Conservation (phyloP, 2,888 invertebrate species). For the Torymus aiolomorphi region DNA sequence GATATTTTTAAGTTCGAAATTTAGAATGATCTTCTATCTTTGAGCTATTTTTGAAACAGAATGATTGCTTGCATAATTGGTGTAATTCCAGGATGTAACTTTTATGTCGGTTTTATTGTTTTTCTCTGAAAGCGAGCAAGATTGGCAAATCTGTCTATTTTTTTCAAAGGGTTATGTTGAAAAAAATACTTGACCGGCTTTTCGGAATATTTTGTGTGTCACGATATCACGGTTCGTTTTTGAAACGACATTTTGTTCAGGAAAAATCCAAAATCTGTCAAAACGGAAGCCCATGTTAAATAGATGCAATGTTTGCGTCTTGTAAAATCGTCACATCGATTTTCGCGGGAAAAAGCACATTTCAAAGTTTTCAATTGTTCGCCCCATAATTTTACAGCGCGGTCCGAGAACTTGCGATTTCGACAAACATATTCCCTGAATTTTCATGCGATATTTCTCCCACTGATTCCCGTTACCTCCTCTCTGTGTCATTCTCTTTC, state of each 20-base stretch:
- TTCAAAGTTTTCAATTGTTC: constrained; percentile 9
- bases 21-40: constrained; percentile 32
- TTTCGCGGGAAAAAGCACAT: constrained; percentile 1
- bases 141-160: constrained; percentile 2
- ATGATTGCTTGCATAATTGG: constrained; percentile 44
- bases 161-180: not conserved
- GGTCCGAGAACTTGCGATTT: constrained; percentile 19
- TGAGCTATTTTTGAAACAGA: constrained; percentile 26
- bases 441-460: constrained; percentile 26
- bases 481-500: not conserved
- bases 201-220: constrained; percentile 18
- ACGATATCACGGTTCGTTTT: constrained; percentile 34
- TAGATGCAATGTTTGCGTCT: too few relatives aligned
- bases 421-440: constrained; percentile 14
- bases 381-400: constrained; percentile 23
- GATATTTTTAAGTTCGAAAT: constrained; percentile 23
- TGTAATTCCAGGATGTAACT: constrained; percentile 29
- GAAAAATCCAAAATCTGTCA: not conserved
- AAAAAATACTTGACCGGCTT: constrained; percentile 3
- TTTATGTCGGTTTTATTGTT: constrained; percentile 29
- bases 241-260: not conserved
- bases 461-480: not conserved
- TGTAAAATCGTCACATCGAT: not conserved
- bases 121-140: constrained; percentile 6
- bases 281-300: too few relatives aligned